These are phyloP conservation scores for Trissoscelio sp. DNA, from an alignment of 2,888 invertebrate genomes.

Conservation along the genomic window DNA sequence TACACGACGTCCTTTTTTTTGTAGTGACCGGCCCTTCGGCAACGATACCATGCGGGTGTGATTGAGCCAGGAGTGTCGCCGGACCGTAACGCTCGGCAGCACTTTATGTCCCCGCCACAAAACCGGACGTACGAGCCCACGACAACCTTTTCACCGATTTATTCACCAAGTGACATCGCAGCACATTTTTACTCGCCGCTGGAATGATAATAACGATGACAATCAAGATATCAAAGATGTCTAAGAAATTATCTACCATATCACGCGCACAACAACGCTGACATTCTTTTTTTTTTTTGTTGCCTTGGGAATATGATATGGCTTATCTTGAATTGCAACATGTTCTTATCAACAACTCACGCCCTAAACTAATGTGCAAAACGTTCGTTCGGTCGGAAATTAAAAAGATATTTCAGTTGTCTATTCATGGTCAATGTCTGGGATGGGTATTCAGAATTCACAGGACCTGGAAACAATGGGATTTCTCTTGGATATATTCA, in stretches of 20 bases:
- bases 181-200: neutral
- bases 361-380: neutral
- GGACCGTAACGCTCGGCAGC: conserved; percentile 39
- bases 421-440: conserved; percentile 11
- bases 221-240: too few species aligned
- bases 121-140: conserved; percentile 52
- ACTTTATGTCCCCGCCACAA: conserved; percentile 39
- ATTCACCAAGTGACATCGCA: neutral
- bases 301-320: neutral
- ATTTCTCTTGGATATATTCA: too few species aligned
- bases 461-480: too few species aligned
- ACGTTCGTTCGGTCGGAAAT: neutral
- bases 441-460: too few species aligned
- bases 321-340: conserved; percentile 15
- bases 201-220: too few species aligned
- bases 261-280: neutral
- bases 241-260: too few species aligned
- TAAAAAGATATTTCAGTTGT: neutral
- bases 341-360: conserved; percentile 11
- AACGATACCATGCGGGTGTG: conserved; percentile 44
- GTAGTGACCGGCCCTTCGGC: conserved; percentile 23
- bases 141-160: conserved; percentile 39
- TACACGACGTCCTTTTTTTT: conserved; percentile 2
- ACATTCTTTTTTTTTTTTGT: neutral
- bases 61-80: conserved; percentile 29